A percentile compares a stretch with the other conserved stretches of the same genome.
These are phyloP conservation scores for Marisa cornuarietis DNA, from an alignment of 1,140 invertebrate species.

Conservation along the genomic window DNA sequence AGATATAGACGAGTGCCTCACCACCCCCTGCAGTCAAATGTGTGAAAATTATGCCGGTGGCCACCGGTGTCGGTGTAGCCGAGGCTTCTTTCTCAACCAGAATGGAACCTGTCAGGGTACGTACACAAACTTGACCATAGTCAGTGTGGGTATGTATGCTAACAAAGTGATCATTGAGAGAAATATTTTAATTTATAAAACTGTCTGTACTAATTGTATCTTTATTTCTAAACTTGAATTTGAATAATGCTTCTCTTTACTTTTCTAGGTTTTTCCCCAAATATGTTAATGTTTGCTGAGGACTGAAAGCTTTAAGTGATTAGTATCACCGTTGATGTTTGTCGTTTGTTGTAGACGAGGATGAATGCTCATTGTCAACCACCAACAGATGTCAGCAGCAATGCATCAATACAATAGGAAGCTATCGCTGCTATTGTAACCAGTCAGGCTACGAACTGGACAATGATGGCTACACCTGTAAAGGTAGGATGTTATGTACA, in stretches of 20 bases:
- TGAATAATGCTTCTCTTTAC: too few species aligned
- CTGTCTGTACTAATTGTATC: too few species aligned
- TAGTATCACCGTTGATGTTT: too few species aligned
- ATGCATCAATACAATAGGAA: not conserved
- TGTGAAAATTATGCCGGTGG: conserved; percentile 37
- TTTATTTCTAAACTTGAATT: too few species aligned
- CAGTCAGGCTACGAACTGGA: conserved; percentile 1
- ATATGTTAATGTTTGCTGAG: too few species aligned
- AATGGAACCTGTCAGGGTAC: not conserved
- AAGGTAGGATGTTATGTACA: not conserved
- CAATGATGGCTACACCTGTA: conserved; percentile 6
- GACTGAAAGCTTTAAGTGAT: too few species aligned
- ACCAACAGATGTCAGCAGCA: not conserved
- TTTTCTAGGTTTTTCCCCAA: too few species aligned
- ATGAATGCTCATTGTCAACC: conserved; percentile 2
- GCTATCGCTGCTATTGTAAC: conserved; percentile 2
- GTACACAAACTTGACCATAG: too few species aligned
- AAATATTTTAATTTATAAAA: too few species aligned
- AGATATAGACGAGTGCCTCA: conserved; percentile 26
- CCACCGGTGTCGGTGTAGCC: conserved; percentile 35
- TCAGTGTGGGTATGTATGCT: too few species aligned
- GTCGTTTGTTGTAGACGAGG: conserved; percentile 5
- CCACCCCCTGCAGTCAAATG: conserved; percentile 3
- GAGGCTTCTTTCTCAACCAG: conserved; percentile 10
- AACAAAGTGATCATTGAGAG: too few species aligned